Conservation (phyloP, 2,888 invertebrate species). For the Arctia plantaginis region DNA sequence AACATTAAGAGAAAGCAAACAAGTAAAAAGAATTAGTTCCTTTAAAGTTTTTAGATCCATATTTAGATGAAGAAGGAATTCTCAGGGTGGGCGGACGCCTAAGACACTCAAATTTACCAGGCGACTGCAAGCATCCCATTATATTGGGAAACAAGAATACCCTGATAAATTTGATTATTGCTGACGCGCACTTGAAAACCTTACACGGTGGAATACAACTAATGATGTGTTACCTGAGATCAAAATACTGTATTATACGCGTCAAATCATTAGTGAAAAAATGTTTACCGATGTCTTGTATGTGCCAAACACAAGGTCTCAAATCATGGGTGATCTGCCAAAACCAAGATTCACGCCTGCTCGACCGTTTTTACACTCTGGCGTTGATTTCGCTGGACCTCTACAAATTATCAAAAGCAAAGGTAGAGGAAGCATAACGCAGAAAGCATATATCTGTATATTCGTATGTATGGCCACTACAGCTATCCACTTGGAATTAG, state of each 20-base stretch:
- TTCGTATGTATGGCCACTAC: slow-evolving; percentile 10
- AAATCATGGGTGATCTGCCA: slow-evolving; percentile 23
- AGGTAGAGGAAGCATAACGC: not conserved
- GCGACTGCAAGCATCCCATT: too few relatives aligned
- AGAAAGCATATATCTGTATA: not conserved
- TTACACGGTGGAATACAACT: slow-evolving; percentile 13
- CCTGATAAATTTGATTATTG: not conserved
- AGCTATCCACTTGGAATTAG: slow-evolving; percentile 5
- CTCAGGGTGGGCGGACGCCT: too few relatives aligned
- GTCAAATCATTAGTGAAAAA: not conserved
- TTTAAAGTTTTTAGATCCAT: too few relatives aligned
- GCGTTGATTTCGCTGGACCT: slow-evolving; percentile 11
- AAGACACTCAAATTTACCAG: too few relatives aligned
- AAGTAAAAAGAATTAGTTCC: too few relatives aligned
- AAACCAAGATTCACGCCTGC: slow-evolving; percentile 13
- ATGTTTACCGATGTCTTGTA: slow-evolving; percentile 5
- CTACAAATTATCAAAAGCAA: not conserved
- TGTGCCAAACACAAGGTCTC: slow-evolving; percentile 7
- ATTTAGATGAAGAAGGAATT: too few relatives aligned
- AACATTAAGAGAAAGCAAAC: too few relatives aligned
- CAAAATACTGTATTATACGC: slow-evolving; percentile 12
- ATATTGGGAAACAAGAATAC: too few relatives aligned
- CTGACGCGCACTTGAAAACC: not conserved
- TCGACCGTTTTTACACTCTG: slow-evolving; percentile 8
- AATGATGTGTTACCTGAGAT: slow-evolving; percentile 6